Evolutionary conservation across 2,888 invertebrate genomes (phyloP).

Genomic region (Fragum sueziense): DNA sequence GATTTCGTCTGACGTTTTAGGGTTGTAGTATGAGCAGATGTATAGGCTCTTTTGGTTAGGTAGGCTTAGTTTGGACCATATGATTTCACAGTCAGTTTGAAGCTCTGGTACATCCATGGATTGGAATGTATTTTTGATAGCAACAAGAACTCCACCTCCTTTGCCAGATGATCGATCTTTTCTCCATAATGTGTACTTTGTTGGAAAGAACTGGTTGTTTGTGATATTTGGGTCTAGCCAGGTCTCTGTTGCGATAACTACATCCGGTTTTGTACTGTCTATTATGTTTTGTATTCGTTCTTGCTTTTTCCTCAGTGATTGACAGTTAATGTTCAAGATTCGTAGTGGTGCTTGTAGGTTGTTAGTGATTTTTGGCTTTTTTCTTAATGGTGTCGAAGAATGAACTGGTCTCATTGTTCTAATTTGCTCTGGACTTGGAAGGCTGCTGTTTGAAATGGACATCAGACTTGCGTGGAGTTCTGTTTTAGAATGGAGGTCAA

Average conservation of each 20-base stretch:
- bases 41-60: no score
- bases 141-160: constrained; percentile 20
- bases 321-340: constrained; percentile 28
- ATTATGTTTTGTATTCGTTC: constrained; percentile 28
- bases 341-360: neutral
- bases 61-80: constrained; percentile 13
- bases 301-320: constrained; percentile 29
- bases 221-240: constrained; percentile 14
- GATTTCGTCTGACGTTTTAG: no score
- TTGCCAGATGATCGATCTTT: neutral
- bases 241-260: constrained; percentile 23
- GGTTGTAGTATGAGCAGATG: no score
- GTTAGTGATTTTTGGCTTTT: neutral
- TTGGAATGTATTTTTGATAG: neutral
- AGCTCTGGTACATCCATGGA: constrained; percentile 19
- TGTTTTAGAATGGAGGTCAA: neutral
- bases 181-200: neutral
- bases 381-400: neutral
- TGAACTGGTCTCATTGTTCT: neutral
- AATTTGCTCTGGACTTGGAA: neutral
- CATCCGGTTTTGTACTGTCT: constrained; percentile 26
- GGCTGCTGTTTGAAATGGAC: neutral
- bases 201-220: constrained; percentile 6
- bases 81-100: constrained; percentile 26
- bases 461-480: neutral